These are phyloP conservation scores for Asarcornis scutulata DNA, from an alignment of 2,113 vertebrate species.

Conservation along the genomic window DNA sequence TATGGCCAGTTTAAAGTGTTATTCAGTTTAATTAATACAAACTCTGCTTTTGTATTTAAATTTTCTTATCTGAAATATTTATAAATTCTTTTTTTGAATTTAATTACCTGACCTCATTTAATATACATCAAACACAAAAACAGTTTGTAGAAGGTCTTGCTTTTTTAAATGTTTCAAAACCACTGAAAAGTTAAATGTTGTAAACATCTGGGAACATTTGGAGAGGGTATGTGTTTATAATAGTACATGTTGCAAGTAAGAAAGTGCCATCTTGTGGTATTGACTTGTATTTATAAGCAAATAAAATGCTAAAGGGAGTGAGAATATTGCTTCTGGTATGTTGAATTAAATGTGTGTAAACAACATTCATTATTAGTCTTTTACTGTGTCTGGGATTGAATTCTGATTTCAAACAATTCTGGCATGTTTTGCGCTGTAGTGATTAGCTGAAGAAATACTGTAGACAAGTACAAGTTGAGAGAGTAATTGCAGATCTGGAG, in stretches of 20 bases:
- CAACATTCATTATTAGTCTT: background rate
- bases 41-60: conserved; percentile 84
- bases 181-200: conserved; percentile 53
- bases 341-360: conserved; percentile 61
- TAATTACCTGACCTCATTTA: conserved; percentile 83
- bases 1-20: conserved; percentile 69
- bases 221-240: conserved; percentile 78
- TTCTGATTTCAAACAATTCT: background rate
- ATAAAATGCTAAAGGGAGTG: conserved; percentile 81
- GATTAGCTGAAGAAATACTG: background rate
- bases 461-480: background rate
- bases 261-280: conserved; percentile 86
- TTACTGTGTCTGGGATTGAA: background rate
- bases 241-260: conserved; percentile 77
- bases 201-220: conserved; percentile 75
- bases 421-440: background rate
- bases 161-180: conserved; percentile 81
- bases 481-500: background rate
- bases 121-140: conserved; percentile 75
- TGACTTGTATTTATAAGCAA: conserved; percentile 83
- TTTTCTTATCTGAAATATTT: conserved; percentile 85
- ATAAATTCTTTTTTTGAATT: conserved; percentile 82
- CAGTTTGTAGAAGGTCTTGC: conserved; percentile 78
- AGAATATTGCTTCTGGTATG: conserved; percentile 48
- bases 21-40: conserved; percentile 78